These are phyloP conservation scores for Egretta garzetta DNA, from an alignment of 2,113 vertebrate species.

Conservation along the genomic window DNA sequence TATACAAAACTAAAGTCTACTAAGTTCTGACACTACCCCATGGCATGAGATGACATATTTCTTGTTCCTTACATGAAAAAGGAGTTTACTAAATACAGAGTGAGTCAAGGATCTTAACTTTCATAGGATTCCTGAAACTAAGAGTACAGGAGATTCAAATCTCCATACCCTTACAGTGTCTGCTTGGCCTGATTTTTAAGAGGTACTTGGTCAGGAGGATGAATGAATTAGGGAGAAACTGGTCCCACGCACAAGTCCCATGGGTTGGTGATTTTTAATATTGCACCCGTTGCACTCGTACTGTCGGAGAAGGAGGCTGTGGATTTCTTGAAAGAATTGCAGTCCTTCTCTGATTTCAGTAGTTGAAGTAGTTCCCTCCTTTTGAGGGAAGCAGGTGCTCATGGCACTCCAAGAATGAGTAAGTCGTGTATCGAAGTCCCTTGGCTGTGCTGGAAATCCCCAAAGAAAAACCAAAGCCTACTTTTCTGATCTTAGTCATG, in stretches of 20 bases:
- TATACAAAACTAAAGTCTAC: not conserved
- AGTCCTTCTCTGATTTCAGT: not conserved
- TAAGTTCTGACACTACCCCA: not conserved
- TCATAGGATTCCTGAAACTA: not conserved
- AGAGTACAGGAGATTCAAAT: not conserved
- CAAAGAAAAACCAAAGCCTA: not conserved
- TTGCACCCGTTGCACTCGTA: not conserved
- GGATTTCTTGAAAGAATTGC: not conserved
- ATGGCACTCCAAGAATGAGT: not conserved
- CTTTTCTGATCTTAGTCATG: not conserved
- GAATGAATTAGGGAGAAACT: not conserved
- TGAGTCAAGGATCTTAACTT: not conserved
- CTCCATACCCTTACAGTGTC: not conserved
- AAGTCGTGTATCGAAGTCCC: not conserved
- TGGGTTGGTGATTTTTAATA: too few relatives aligned
- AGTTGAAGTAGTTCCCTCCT: not conserved
- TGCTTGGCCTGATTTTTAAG: not conserved
- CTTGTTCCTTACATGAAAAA: not conserved
- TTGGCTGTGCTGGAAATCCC: constrained; percentile 12
- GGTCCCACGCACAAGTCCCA: not conserved
- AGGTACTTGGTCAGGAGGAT: not conserved
- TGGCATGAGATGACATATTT: not conserved
- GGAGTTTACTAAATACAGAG: not conserved
- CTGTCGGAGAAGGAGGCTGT: not conserved
- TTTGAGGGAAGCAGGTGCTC: not conserved